Evolutionary conservation across 2,888 invertebrate species (phyloP).

Genomic region (Andrena haemorrhoa): DNA sequence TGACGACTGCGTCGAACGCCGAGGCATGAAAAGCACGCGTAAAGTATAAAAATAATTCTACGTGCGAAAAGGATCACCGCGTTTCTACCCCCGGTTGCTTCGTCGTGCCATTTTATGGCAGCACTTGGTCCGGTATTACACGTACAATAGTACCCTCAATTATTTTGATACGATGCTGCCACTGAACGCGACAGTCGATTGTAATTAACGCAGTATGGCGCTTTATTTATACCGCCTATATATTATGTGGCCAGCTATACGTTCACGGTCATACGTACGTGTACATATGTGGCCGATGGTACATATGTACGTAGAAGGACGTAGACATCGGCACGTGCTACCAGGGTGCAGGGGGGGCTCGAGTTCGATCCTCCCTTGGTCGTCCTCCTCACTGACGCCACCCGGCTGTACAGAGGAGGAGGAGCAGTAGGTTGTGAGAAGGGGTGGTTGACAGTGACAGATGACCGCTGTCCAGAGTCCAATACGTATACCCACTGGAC

Average conservation of each 20-base stretch:
- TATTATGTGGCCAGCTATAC: constrained; percentile 60
- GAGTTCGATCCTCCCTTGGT: constrained; percentile 76
- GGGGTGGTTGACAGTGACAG: constrained; percentile 81
- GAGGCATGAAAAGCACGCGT: no score
- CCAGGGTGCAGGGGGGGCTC: constrained; percentile 67
- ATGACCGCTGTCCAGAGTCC: constrained; percentile 81
- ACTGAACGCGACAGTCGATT: constrained; percentile 54
- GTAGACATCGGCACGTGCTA: constrained; percentile 82
- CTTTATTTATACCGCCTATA: constrained; percentile 71
- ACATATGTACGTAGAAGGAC: constrained; percentile 46
- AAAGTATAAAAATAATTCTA: no score
- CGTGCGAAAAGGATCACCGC: not conserved
- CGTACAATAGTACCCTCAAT: not conserved
- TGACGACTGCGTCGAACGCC: no score
- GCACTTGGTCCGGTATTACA: not conserved
- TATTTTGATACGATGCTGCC: constrained; percentile 43
- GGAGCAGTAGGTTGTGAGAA: constrained; percentile 49
- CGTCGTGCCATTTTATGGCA: not conserved
- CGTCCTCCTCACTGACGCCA: constrained; percentile 70
- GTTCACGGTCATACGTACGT: constrained; percentile 47
- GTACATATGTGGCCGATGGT: constrained; percentile 40
- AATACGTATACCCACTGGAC: constrained; percentile 74
- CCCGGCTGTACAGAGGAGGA: constrained; percentile 66
- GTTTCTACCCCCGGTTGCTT: not conserved
- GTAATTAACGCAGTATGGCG: constrained; percentile 71